Evolutionary conservation across 2,888 invertebrate genomes (phyloP).

Genomic region (Quadroppia sp.): DNA sequence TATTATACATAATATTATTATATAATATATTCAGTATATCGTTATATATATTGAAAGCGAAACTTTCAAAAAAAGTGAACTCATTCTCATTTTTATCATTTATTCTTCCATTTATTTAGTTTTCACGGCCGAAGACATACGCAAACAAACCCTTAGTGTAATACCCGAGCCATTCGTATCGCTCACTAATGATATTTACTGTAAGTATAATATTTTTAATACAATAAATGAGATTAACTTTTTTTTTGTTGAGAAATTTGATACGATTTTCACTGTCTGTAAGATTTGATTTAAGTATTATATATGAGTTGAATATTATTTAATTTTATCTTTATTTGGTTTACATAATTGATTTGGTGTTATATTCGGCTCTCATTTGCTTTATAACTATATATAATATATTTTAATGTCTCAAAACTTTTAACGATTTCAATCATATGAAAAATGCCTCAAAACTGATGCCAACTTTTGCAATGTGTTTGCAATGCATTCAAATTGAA

Average conservation of each 20-base stretch:
- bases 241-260: constrained; percentile 2
- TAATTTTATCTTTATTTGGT: background rate
- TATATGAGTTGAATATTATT: background rate
- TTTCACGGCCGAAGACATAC: constrained; percentile 12
- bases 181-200: constrained; percentile 14
- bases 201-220: constrained; percentile 4
- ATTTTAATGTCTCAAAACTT: background rate
- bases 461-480: background rate
- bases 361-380: background rate
- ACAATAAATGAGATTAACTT: constrained; percentile 1
- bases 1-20: constrained; percentile 31
- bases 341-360: constrained; percentile 20
- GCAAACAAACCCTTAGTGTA: constrained; percentile 13
- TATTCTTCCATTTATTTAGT: background rate
- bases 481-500: background rate
- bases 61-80: background rate
- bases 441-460: constrained; percentile 2
- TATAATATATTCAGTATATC: background rate
- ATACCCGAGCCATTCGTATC: background rate
- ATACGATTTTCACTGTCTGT: background rate
- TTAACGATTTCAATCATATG: background rate
- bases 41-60: constrained; percentile 3
- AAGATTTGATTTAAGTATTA: background rate
- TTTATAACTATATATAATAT: constrained; percentile 1
- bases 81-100: background rate